A percentile compares a stretch with the other conserved stretches of the same genome.
Conservation (phyloP, 2,888 invertebrate species). For the Helleia helle region DNA sequence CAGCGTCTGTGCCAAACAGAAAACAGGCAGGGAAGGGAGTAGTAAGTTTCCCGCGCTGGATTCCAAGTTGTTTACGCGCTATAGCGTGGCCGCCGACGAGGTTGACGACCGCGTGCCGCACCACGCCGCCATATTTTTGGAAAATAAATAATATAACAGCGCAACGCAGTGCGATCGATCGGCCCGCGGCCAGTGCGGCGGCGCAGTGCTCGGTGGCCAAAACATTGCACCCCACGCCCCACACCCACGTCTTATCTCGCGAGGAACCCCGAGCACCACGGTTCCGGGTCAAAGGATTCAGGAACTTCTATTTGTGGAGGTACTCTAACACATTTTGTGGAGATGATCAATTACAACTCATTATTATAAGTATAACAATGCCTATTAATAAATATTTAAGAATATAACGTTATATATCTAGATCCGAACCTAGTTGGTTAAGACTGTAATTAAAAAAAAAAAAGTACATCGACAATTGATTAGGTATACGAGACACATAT, state of each 20-base stretch:
- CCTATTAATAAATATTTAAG: too few relatives aligned
- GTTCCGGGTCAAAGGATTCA: constrained; percentile 9
- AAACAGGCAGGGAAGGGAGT: constrained; percentile 34
- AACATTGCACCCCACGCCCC: constrained; percentile 47
- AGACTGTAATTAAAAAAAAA: too few relatives aligned
- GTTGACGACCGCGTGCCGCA: constrained; percentile 54
- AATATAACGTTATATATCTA: too few relatives aligned
- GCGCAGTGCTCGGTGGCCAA: constrained; percentile 45
- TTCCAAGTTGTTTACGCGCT: constrained; percentile 54
- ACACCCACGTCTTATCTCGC: constrained; percentile 17
- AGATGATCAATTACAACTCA: too few relatives aligned
- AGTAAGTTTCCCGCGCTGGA: constrained; percentile 51
- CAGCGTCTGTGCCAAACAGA: constrained; percentile 21
- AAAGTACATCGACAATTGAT: too few relatives aligned
- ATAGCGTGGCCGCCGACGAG: constrained; percentile 38
- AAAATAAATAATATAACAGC: constrained; percentile 66
- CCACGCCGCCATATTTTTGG: constrained; percentile 64
- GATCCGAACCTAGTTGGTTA: too few relatives aligned
- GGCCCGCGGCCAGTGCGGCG: constrained; percentile 49
- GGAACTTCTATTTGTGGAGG: too few relatives aligned
- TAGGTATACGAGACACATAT: too few relatives aligned
- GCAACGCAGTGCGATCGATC: constrained; percentile 60
- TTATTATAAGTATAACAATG: too few relatives aligned
- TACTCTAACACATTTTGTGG: too few relatives aligned
- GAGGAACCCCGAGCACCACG: constrained; percentile 13